Percentiles rank a stretch among this genome's conserved stretches.
These are phyloP conservation scores for Typhlichthys subterraneus DNA, from an alignment of 2,797 vertebrate species.

Conservation along the genomic window DNA sequence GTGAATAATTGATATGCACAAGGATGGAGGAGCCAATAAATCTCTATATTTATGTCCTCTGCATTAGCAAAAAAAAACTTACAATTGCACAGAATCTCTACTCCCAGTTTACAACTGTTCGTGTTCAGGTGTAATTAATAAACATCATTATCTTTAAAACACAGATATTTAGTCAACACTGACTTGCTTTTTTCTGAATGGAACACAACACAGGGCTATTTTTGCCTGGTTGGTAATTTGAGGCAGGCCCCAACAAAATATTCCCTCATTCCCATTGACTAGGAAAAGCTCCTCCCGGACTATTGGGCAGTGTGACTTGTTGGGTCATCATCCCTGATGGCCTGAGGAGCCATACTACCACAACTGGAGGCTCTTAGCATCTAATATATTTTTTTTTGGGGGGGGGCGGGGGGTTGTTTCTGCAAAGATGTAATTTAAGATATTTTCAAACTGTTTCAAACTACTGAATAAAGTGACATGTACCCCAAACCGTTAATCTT, in stretches of 20 bases:
- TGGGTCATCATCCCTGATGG: conserved; percentile 26
- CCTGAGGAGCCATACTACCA: conserved; percentile 18
- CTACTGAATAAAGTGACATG: no score
- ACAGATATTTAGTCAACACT: conserved; percentile 2
- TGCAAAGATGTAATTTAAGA: conserved; percentile 6
- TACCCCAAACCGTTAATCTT: conserved; percentile 24
- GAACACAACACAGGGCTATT: neutral
- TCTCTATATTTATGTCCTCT: conserved; percentile 8
- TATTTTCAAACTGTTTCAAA: no score
- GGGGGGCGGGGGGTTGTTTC: conserved; percentile 14
- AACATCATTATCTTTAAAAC: neutral
- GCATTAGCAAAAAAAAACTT: neutral
- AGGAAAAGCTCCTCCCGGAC: conserved; percentile 5
- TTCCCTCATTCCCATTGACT: conserved; percentile 15
- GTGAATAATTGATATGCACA: conserved; percentile 76
- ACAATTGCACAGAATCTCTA: no score
- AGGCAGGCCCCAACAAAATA: conserved; percentile 5
- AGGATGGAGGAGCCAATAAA: conserved; percentile 19
- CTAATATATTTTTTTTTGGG: conserved; percentile 23
- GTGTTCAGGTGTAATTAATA: neutral
- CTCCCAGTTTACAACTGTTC: no score
- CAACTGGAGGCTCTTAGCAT: conserved; percentile 23
- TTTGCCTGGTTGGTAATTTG: conserved; percentile 13
- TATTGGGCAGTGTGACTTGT: conserved; percentile 24
- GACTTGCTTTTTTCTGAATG: conserved; percentile 3